Percentiles rank a stretch among this genome's conserved stretches.
These are phyloP conservation scores for Hystrix brachyura DNA, from an alignment of 2,113 vertebrate species.

Conservation along the genomic window DNA sequence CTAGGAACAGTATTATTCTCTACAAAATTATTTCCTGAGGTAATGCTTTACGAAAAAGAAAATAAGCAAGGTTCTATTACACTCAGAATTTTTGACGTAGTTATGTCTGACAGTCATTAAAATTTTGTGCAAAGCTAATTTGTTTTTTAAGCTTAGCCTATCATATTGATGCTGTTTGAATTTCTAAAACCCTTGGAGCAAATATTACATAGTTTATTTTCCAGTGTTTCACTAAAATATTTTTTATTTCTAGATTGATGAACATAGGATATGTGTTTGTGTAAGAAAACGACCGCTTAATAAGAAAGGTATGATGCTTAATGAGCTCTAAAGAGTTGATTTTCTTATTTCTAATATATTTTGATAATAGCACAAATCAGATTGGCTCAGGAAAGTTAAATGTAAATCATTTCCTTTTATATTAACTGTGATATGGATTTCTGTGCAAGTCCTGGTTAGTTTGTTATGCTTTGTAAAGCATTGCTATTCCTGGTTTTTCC, in stretches of 20 bases:
- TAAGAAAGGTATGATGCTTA: conserved; percentile 93
- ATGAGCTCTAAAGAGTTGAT: neutral
- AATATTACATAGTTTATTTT: conserved; percentile 37
- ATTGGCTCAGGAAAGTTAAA: conserved; percentile 32
- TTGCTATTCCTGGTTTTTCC: conserved; percentile 41
- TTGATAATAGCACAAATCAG: conserved; percentile 47
- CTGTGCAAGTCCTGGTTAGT: neutral
- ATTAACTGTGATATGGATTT: neutral
- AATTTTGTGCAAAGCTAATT: conserved; percentile 20
- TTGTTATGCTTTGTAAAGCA: neutral
- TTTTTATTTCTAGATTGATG: conserved; percentile 93
- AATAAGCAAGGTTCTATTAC: neutral
- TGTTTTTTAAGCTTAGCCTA: conserved; percentile 44
- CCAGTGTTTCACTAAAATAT: conserved; percentile 50
- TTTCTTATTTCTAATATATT: conserved; percentile 43
- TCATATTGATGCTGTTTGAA: conserved; percentile 18
- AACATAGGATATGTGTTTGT: conserved; percentile 99
- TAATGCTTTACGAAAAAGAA: conserved; percentile 38
- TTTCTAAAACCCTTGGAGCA: conserved; percentile 37
- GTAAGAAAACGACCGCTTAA: conserved; percentile 98
- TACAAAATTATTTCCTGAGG: conserved; percentile 36
- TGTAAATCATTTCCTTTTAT: conserved; percentile 11
- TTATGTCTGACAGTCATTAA: conserved; percentile 19
- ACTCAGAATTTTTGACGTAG: conserved; percentile 54
- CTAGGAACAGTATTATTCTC: neutral